These are phyloP conservation scores for Tenodera sinensis DNA, from an alignment of 2,888 invertebrate genomes.

Conservation along the genomic window DNA sequence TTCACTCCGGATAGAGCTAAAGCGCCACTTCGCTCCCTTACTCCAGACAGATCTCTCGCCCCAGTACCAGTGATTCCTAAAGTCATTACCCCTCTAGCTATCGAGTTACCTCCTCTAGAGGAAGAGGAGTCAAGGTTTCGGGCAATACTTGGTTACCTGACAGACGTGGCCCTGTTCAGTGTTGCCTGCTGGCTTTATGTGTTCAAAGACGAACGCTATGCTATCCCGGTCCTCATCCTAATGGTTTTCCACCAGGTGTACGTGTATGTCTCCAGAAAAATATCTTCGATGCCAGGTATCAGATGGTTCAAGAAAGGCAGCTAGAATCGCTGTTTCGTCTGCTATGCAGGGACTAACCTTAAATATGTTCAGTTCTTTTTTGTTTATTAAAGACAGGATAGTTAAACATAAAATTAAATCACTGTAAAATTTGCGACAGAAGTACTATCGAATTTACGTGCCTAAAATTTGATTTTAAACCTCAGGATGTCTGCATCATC, in stretches of 20 bases:
- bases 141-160: constrained; percentile 66
- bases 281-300: background rate
- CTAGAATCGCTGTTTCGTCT: background rate
- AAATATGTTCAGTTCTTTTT: too few species aligned
- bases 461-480: too few species aligned
- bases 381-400: too few species aligned
- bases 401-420: too few species aligned
- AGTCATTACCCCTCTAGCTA: background rate
- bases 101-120: constrained; percentile 37
- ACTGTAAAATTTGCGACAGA: too few species aligned
- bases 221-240: constrained; percentile 72
- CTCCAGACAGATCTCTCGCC: background rate
- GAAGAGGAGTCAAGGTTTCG: constrained; percentile 63
- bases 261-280: constrained; percentile 51
- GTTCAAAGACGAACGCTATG: constrained; percentile 73
- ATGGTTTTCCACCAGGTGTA: constrained; percentile 74
- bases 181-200: constrained; percentile 79
- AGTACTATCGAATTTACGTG: too few species aligned
- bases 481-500: too few species aligned
- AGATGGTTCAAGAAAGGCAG: background rate
- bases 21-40: background rate
- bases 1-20: background rate
- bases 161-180: constrained; percentile 68
- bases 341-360: too few species aligned
- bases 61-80: background rate